A percentile compares a stretch with the other conserved stretches of the same genome.
Evolutionary conservation across 2,113 vertebrate genomes (phyloP).

Genomic region (Hiodon alosoides): DNA sequence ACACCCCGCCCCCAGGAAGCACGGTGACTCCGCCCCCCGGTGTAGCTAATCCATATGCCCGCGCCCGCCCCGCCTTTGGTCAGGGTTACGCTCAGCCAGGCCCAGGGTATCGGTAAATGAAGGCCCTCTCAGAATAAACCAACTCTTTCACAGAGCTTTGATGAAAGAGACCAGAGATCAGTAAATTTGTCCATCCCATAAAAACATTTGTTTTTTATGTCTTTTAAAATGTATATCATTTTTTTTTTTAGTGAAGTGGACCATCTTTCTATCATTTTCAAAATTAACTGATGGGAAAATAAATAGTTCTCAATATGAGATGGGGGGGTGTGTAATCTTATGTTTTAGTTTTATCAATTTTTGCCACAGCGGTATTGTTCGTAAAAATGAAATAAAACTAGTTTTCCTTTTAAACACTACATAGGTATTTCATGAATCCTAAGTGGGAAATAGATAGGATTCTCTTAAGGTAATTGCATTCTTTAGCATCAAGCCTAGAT

Average conservation of each 20-base stretch:
- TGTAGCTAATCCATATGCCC: slow-evolving; percentile 84
- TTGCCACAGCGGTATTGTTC: slow-evolving; percentile 53
- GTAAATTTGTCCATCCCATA: background rate
- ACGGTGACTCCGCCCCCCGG: slow-evolving; percentile 80
- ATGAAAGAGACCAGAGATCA: background rate
- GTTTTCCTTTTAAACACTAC: slow-evolving; percentile 72
- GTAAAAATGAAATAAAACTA: slow-evolving; percentile 46
- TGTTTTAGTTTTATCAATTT: slow-evolving; percentile 38
- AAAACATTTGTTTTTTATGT: slow-evolving; percentile 4
- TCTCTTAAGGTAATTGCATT: slow-evolving; percentile 59
- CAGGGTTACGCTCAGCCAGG: slow-evolving; percentile 91
- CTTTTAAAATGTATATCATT: slow-evolving; percentile 18
- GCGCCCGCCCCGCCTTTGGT: slow-evolving; percentile 82
- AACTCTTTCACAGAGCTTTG: background rate
- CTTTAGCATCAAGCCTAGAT: slow-evolving; percentile 59
- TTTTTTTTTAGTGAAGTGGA: slow-evolving; percentile 21
- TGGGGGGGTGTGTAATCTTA: background rate
- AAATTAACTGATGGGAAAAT: slow-evolving; percentile 47
- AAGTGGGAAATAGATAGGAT: slow-evolving; percentile 61
- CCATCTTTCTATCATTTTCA: slow-evolving; percentile 8
- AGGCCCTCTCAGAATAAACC: background rate
- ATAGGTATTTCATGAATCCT: slow-evolving; percentile 54
- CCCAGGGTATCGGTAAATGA: slow-evolving; percentile 87
- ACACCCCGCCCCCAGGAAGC: slow-evolving; percentile 78
- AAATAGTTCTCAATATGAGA: slow-evolving; percentile 34